These are phyloP conservation scores for Caenorhabditis sp. DNA, from an alignment of 2,888 invertebrate species.

Conservation along the genomic window DNA sequence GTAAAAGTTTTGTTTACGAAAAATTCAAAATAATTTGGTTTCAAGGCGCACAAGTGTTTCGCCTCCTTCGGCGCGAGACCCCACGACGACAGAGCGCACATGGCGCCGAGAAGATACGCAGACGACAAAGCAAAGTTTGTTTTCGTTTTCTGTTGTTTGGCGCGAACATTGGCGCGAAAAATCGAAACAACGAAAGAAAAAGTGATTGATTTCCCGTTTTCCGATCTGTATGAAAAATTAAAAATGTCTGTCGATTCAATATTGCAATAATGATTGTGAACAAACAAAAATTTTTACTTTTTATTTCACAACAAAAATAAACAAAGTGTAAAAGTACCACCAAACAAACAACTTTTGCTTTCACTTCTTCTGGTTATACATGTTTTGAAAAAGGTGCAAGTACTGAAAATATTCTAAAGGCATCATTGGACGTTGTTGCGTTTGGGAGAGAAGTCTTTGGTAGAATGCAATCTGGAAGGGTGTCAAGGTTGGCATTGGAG, in stretches of 20 bases:
- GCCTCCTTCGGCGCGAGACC: slow-evolving; percentile 25
- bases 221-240: not conserved
- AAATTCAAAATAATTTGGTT: slow-evolving; percentile 9
- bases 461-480: slow-evolving; percentile 22
- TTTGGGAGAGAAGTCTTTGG: slow-evolving; percentile 1
- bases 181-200: not conserved
- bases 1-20: slow-evolving; percentile 5
- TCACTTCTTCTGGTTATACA: not conserved
- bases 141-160: not conserved
- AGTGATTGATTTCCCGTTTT: not conserved
- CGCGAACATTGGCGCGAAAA: not conserved
- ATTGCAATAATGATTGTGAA: not conserved
- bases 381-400: slow-evolving; percentile 3
- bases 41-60: slow-evolving; percentile 26
- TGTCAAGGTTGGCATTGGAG: not conserved
- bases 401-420: slow-evolving; percentile 9
- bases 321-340: not conserved
- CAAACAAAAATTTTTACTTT: not conserved
- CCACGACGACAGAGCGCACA: slow-evolving; percentile 14
- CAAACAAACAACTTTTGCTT: not conserved
- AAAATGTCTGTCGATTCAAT: not conserved
- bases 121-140: not conserved
- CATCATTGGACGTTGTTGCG: not conserved
- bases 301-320: not conserved
- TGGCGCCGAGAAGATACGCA: not conserved